A percentile compares a stretch with the other conserved stretches of the same genome.
phyloP scores from a whole-genome alignment of 2,888 invertebrate genomes.

The Mythimna loreyi region DNA sequence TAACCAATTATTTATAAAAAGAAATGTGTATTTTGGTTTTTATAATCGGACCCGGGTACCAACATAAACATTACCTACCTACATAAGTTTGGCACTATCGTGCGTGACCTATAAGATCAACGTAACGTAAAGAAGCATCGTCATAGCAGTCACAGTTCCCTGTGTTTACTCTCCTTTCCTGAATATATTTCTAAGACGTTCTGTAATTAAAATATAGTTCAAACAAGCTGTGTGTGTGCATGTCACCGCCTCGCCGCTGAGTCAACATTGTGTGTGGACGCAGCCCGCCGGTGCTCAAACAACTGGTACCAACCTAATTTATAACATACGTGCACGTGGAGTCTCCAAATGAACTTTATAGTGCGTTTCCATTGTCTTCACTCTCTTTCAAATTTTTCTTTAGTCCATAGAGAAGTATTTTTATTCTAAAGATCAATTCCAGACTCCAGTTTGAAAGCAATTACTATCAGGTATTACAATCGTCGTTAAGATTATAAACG shows the following conservation, averaged over 20 bases:
- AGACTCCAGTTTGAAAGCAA: background rate
- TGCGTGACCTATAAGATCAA: background rate
- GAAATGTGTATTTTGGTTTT: no score
- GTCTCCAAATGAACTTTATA: constrained; percentile 38
- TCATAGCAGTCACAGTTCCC: background rate
- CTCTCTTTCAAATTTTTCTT: background rate
- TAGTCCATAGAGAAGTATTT: background rate
- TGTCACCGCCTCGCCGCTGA: constrained; percentile 74
- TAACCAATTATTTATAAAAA: no score
- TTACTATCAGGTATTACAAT: background rate
- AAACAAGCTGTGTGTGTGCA: constrained; percentile 74
- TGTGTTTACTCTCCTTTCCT: constrained; percentile 40
- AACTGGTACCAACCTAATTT: constrained; percentile 83
- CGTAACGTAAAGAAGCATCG: background rate
- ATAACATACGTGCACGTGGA: constrained; percentile 74
- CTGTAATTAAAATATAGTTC: constrained; percentile 77
- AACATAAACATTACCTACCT: background rate
- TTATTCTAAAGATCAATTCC: background rate
- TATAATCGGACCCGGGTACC: no score
- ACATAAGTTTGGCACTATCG: background rate
- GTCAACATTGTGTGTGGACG: constrained; percentile 80
- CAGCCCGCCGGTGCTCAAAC: constrained; percentile 81
- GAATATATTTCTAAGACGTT: constrained; percentile 62
- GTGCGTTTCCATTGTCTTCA: constrained; percentile 45
- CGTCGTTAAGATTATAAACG: constrained; percentile 2